Percentiles rank a stretch among this genome's conserved stretches.
Evolutionary conservation across 2,888 invertebrate species (phyloP).

Genomic region (Megaustenia siamemsis): DNA sequence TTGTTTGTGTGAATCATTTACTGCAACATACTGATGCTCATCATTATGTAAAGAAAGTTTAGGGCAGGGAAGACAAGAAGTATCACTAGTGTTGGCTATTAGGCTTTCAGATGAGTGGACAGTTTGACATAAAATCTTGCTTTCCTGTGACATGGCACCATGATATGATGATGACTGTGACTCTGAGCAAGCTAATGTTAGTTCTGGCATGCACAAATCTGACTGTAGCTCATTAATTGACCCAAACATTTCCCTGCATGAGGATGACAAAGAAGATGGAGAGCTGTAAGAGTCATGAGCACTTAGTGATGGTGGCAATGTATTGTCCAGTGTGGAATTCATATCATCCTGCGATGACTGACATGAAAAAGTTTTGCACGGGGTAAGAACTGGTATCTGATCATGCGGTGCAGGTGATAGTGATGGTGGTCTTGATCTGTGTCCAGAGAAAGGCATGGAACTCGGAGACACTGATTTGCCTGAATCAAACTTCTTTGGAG

Average conservation of each 20-base stretch:
- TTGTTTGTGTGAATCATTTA: not conserved
- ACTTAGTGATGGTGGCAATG: not conserved
- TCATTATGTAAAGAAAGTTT: slow-evolving; percentile 35
- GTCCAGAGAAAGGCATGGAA: not conserved
- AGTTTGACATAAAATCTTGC: not conserved
- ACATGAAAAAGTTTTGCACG: slow-evolving; percentile 6
- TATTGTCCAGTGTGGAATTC: not conserved
- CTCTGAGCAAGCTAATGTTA: slow-evolving; percentile 11
- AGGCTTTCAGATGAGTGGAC: not conserved
- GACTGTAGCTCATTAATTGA: slow-evolving; percentile 20
- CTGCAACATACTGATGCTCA: slow-evolving; percentile 31
- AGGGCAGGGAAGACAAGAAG: not conserved
- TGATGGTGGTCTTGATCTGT: slow-evolving; percentile 33
- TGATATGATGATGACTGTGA: not conserved
- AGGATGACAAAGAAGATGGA: not conserved
- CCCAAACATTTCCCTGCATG: slow-evolving; percentile 7
- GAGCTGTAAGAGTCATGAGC: not conserved
- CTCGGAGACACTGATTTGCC: not conserved
- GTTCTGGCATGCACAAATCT: slow-evolving; percentile 11
- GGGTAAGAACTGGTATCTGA: slow-evolving; percentile 20
- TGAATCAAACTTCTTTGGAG: not conserved
- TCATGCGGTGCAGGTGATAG: slow-evolving; percentile 41
- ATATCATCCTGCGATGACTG: slow-evolving; percentile 3
- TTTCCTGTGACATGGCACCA: not conserved
- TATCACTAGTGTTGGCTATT: not conserved